These are phyloP conservation scores for Clarias magur DNA, from an alignment of 2,113 vertebrate genomes.

Conservation along the genomic window DNA sequence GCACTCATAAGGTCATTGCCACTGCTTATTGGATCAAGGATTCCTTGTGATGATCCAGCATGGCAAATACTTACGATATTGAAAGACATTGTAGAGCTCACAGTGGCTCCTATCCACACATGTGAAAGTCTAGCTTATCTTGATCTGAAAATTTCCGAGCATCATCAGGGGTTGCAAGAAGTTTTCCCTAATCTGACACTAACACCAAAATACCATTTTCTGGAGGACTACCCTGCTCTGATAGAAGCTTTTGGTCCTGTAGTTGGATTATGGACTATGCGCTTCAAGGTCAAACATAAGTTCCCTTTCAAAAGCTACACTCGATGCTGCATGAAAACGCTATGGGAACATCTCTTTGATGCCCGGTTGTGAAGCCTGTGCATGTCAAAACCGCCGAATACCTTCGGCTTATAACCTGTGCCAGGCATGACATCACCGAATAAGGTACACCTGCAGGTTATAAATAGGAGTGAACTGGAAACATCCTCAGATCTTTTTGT, in stretches of 20 bases:
- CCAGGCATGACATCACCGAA: too few species aligned
- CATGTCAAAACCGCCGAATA: too few species aligned
- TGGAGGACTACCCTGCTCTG: background rate
- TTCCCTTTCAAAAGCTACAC: too few species aligned
- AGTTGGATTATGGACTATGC: background rate
- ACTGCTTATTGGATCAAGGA: background rate
- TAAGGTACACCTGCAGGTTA: too few species aligned
- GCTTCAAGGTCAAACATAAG: background rate
- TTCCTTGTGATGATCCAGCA: background rate
- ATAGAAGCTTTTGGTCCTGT: slow-evolving; percentile 14
- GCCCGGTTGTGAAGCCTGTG: too few species aligned
- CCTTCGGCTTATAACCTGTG: too few species aligned
- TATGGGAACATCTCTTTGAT: too few species aligned
- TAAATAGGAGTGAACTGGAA: too few species aligned
- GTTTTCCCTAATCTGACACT: background rate
- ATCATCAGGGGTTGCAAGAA: background rate
- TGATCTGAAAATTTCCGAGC: slow-evolving; percentile 28
- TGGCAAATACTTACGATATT: slow-evolving; percentile 20
- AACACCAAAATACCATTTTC: slow-evolving; percentile 16
- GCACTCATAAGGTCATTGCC: slow-evolving; percentile 20
- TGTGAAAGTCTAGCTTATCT: slow-evolving; percentile 14
- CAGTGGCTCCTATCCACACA: background rate
- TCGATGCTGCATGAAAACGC: too few species aligned
- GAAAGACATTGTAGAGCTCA: slow-evolving; percentile 18
- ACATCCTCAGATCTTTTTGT: too few species aligned